phyloP scores from a whole-genome alignment of 2,113 vertebrate species.

The Onychostruthus taczanowskii region DNA sequence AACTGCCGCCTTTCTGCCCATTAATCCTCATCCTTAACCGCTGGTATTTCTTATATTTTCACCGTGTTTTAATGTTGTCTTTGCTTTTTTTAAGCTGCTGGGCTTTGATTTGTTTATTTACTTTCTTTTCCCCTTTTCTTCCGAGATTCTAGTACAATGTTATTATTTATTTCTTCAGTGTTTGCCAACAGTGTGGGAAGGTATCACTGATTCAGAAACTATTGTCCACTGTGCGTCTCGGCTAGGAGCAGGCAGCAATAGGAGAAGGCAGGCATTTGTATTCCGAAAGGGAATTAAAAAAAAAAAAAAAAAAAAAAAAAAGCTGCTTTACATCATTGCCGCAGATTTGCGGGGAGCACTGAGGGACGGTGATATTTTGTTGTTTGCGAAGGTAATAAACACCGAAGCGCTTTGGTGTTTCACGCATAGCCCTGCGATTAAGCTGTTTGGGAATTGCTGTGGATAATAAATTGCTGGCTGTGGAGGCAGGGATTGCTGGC shows the following conservation, averaged over 20 bases:
- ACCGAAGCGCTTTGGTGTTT: slow-evolving; percentile 26
- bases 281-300: slow-evolving; percentile 61
- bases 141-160: not conserved
- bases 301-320: slow-evolving; percentile 7
- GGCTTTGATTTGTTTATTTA: not conserved
- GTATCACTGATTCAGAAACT: slow-evolving; percentile 64
- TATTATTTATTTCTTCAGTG: slow-evolving; percentile 40
- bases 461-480: slow-evolving; percentile 50
- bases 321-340: slow-evolving; percentile 66
- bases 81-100: not conserved
- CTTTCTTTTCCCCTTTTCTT: not conserved
- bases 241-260: slow-evolving; percentile 36
- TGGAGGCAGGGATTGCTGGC: slow-evolving; percentile 22
- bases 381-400: slow-evolving; percentile 57
- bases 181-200: slow-evolving; percentile 32
- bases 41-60: slow-evolving; percentile 50
- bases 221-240: slow-evolving; percentile 41
- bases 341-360: slow-evolving; percentile 62
- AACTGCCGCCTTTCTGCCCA: slow-evolving; percentile 35
- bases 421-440: not conserved
- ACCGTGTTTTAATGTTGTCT: slow-evolving; percentile 42
- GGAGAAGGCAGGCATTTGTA: slow-evolving; percentile 68
- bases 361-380: not conserved
- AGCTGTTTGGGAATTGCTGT: slow-evolving; percentile 62
- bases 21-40: slow-evolving; percentile 27